Percentiles rank a stretch among this genome's conserved stretches.
These are phyloP conservation scores for Ophion costatus DNA, from an alignment of 2,888 invertebrate species.

Conservation along the genomic window DNA sequence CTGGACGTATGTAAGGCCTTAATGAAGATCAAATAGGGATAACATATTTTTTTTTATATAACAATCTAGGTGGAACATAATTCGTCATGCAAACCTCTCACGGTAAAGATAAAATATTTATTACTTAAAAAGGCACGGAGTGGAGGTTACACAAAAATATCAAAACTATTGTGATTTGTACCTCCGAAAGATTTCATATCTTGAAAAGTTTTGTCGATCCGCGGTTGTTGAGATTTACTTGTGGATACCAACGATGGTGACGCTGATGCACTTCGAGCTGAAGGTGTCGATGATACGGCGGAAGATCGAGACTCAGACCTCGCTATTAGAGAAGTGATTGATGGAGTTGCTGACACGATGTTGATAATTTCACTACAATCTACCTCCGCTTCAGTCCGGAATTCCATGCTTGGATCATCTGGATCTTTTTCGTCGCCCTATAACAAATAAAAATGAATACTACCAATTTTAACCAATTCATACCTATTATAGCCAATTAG, in stretches of 20 bases:
- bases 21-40: not conserved
- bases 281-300: not conserved
- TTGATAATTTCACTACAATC: too few relatives aligned
- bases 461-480: too few relatives aligned
- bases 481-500: too few relatives aligned
- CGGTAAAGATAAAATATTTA: too few relatives aligned
- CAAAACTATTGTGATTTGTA: constrained; percentile 2
- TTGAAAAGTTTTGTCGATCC: constrained; percentile 5
- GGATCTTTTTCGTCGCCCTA: not conserved
- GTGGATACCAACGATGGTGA: not conserved
- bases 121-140: not conserved
- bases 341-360: too few relatives aligned
- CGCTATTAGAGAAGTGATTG: too few relatives aligned
- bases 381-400: too few relatives aligned
- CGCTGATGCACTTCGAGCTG: not conserved
- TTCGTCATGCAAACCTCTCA: too few relatives aligned
- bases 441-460: not conserved
- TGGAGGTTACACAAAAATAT: not conserved
- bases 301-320: not conserved
- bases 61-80: not conserved
- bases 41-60: not conserved
- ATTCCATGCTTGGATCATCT: not conserved
- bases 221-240: too few relatives aligned
- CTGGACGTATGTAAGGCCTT: too few relatives aligned
- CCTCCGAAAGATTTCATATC: constrained; percentile 15